Evolutionary conservation across 2,888 invertebrate genomes (phyloP).

Genomic region (Hydriomena furcata): DNA sequence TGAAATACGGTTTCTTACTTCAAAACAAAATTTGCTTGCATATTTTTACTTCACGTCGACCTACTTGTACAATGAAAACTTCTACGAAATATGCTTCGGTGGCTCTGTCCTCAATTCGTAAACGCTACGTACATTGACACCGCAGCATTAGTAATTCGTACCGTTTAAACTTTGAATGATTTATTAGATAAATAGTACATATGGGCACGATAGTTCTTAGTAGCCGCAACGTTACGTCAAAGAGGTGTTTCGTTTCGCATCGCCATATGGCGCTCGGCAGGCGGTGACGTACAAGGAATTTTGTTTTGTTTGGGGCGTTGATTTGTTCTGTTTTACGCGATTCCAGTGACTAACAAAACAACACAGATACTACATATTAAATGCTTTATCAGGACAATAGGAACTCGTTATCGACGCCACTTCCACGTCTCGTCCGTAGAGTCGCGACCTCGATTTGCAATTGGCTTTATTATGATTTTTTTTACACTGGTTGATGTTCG

Average conservation of each 20-base stretch:
- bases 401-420: slow-evolving; percentile 53
- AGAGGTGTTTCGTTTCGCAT: slow-evolving; percentile 8
- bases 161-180: slow-evolving; percentile 1
- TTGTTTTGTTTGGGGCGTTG: slow-evolving; percentile 50
- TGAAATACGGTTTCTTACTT: too few relatives aligned
- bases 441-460: slow-evolving; percentile 25
- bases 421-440: slow-evolving; percentile 38
- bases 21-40: neutral
- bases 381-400: slow-evolving; percentile 47
- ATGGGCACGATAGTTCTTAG: neutral
- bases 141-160: too few relatives aligned
- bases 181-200: neutral
- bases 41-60: slow-evolving; percentile 5
- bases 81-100: slow-evolving; percentile 13
- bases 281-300: slow-evolving; percentile 40
- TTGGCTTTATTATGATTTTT: slow-evolving; percentile 16
- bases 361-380: slow-evolving; percentile 38
- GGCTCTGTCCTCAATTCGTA: slow-evolving; percentile 15
- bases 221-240: slow-evolving; percentile 20
- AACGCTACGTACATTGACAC: neutral
- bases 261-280: slow-evolving; percentile 16
- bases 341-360: slow-evolving; percentile 3
- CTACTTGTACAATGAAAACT: slow-evolving; percentile 9
- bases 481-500: neutral
- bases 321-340: slow-evolving; percentile 18